Base-by-base conservation (phyloP, 2,113 vertebrate genomes). In the Upupa epops region DNA sequence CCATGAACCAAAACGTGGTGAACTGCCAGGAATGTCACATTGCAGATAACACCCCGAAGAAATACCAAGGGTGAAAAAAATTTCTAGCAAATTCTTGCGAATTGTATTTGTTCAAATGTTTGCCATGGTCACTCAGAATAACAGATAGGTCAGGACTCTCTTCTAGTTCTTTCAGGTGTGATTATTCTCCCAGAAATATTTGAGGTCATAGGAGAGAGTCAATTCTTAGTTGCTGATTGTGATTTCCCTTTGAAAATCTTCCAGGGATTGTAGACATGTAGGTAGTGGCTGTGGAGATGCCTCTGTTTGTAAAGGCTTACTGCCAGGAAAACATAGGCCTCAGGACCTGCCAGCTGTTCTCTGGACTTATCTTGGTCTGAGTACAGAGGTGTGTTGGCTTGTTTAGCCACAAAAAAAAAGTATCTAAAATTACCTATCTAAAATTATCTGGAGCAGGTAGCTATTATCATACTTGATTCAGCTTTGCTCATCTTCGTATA, bases 1-100 rank as follows among this genome's bases (percentile, higher is more conserved):
- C 8, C 15, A 6, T 2, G 2, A 59, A 45, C 13, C 13, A 55
- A 60, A 73, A 21, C 0, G 1, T 51, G 2, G 11, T 70, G 25
- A 69, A 16, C 2, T 48, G 19, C 17, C 31, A 60, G 7, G 34
- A 64, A 40, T 37, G 40, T 82, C 4, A 8, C 58, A 26, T 48
- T 59, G 12, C 7, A 63, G 46, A 58, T n/a, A 31, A 26, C 15
- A n/a, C 1, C 25, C 16, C 37, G 36, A 85, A 54, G n/a, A 76
- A 88, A 84, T 14, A 36, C 1, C 6, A 42, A 54, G 15, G 31
- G 54, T 73, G 22, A 54, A 69, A 64, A 54, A 13, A 3, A 32
- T 45, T 91, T 82, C 24, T 77, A 31, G 24, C 3, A 77, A 76
- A 73, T 34, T 3, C 3, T 48, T 68, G 4, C 3, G 31, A 36